A percentile compares a stretch with the other conserved stretches of the same genome.
Evolutionary conservation across 2,888 invertebrate genomes (phyloP).

Genomic region (Chelonus formosanus): DNA sequence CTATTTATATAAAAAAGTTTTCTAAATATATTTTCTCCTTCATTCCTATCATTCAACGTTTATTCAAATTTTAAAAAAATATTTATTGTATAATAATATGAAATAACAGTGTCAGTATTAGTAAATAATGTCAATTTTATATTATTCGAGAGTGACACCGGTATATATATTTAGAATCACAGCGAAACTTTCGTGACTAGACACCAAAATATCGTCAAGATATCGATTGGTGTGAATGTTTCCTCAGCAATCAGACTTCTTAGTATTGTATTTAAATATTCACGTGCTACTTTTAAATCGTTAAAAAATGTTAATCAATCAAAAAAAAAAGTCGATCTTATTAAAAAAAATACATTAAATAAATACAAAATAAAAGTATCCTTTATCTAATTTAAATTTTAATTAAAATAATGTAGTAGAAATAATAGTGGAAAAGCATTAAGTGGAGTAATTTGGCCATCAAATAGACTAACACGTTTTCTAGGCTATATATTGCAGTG

Average conservation of each 20-base stretch:
- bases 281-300: background rate
- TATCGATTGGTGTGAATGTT: constrained; percentile 30
- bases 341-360: no score
- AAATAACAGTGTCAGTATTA: no score
- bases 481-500: background rate
- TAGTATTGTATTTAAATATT: background rate
- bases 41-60: no score
- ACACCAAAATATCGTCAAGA: constrained; percentile 27
- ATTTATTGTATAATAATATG: background rate
- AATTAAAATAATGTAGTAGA: background rate
- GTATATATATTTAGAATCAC: constrained; percentile 45
- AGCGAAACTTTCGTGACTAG: constrained; percentile 29
- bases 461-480: background rate
- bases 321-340: no score
- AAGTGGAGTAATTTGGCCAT: background rate
- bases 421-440: background rate
- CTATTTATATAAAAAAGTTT: no score
- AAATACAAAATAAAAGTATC: background rate
- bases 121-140: no score
- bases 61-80: background rate
- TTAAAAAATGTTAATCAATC: background rate
- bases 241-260: constrained; percentile 14
- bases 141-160: constrained; percentile 35
- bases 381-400: background rate
- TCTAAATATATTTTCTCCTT: no score